phyloP scores from a whole-genome alignment of 2,797 vertebrate genomes.

The Varecia variegata region DNA sequence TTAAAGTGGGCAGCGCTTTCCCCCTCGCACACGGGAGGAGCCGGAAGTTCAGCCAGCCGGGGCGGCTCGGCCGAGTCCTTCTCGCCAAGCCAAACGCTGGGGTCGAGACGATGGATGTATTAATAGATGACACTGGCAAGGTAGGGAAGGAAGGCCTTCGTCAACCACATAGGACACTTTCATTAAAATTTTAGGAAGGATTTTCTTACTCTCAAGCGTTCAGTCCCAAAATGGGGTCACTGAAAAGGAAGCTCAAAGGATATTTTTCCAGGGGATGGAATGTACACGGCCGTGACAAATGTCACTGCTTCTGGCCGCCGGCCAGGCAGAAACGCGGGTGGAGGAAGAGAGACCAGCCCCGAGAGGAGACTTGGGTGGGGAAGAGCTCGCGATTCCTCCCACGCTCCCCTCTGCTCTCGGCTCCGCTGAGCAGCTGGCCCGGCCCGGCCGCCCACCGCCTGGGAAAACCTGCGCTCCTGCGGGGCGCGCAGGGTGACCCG shows the following conservation, averaged over 20 bases:
- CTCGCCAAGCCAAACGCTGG: not conserved
- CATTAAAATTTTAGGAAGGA: not conserved
- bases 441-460: not conserved
- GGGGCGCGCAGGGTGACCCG: not conserved
- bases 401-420: not conserved
- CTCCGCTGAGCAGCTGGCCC: not conserved
- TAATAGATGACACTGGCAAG: too few relatives aligned
- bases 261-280: not conserved
- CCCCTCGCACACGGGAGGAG: rapidly evolving
- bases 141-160: not conserved
- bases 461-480: not conserved
- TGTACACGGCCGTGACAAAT: not conserved
- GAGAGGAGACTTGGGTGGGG: not conserved
- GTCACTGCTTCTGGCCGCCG: not conserved
- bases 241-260: not conserved
- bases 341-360: not conserved
- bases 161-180: not conserved
- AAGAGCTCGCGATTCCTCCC: not conserved
- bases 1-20: not conserved
- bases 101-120: too few relatives aligned
- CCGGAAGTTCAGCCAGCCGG: not conserved
- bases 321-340: not conserved
- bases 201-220: not conserved
- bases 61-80: rapidly evolving
- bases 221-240: not conserved